phyloP scores from a whole-genome alignment of 2,113 vertebrate genomes.

The Accipiter cooperii region DNA sequence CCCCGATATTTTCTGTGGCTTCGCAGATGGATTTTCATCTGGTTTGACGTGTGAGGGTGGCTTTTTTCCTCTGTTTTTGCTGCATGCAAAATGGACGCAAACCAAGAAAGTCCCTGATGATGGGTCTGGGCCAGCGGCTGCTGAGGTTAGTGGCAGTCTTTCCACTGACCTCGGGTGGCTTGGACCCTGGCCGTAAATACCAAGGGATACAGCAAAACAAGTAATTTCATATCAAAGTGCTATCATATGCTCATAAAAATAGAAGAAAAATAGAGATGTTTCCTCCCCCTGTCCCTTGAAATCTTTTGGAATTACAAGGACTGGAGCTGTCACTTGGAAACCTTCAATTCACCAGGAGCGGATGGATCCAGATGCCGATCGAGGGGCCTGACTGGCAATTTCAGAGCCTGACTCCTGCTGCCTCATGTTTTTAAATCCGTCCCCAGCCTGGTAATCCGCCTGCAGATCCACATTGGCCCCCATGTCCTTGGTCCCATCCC shows the following conservation, averaged over 20 bases:
- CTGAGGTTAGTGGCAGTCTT: constrained; percentile 9
- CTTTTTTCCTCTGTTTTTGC: neutral
- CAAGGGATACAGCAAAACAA: neutral
- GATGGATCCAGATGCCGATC: neutral
- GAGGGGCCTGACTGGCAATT: neutral
- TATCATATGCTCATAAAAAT: constrained; percentile 40
- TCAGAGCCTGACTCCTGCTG: fast-evolving
- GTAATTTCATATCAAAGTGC: constrained; percentile 23
- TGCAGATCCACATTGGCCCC: fast-evolving
- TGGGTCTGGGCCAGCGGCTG: neutral
- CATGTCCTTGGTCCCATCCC: fast-evolving
- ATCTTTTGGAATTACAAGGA: neutral
- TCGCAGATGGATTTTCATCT: neutral
- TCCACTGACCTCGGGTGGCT: neutral
- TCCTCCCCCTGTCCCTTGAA: neutral
- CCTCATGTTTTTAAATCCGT: neutral
- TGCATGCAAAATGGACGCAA: neutral
- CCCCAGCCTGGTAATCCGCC: neutral
- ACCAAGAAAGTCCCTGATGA: neutral
- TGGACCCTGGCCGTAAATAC: neutral
- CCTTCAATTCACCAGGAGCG: fast-evolving
- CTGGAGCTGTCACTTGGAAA: neutral
- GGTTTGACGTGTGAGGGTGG: neutral
- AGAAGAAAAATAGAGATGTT: constrained; percentile 3
- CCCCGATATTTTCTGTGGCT: neutral